phyloP scores from a whole-genome alignment of 1,140 invertebrate genomes.

The Cataglyphis hispanica region DNA sequence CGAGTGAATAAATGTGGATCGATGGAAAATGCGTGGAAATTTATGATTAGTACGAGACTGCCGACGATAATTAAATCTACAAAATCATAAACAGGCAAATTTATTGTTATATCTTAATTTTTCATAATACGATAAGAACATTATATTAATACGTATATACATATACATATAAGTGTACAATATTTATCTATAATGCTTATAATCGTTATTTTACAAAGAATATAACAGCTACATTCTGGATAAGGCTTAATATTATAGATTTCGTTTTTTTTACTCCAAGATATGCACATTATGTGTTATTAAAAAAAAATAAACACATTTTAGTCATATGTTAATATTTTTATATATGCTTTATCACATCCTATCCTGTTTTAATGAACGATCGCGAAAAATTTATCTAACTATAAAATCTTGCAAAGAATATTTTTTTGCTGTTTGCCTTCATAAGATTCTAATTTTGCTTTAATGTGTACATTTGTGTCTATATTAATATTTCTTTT shows the following conservation, averaged over 20 bases:
- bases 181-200: constrained; percentile 49
- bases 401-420: too few species aligned
- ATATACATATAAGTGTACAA: constrained; percentile 44
- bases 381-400: too few species aligned
- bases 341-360: background rate
- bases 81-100: background rate
- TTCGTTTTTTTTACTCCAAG: constrained; percentile 25
- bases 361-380: too few species aligned
- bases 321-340: constrained; percentile 15
- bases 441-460: too few species aligned
- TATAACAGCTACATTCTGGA: constrained; percentile 24
- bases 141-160: constrained; percentile 13
- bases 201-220: constrained; percentile 43
- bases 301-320: constrained; percentile 31
- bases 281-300: constrained; percentile 5
- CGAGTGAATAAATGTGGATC: background rate
- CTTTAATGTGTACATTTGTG: too few species aligned
- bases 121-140: constrained; percentile 30
- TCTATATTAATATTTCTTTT: too few species aligned
- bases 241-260: background rate
- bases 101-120: constrained; percentile 25
- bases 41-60: constrained; percentile 26
- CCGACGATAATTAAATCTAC: background rate
- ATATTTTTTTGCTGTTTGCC: too few species aligned
- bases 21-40: background rate